Evolutionary conservation across 92 coral and sea anemone genomes (phyloP), one percentile per base, ranked within the genome.

Genomic region (Galaxea fascicularis): DNA sequence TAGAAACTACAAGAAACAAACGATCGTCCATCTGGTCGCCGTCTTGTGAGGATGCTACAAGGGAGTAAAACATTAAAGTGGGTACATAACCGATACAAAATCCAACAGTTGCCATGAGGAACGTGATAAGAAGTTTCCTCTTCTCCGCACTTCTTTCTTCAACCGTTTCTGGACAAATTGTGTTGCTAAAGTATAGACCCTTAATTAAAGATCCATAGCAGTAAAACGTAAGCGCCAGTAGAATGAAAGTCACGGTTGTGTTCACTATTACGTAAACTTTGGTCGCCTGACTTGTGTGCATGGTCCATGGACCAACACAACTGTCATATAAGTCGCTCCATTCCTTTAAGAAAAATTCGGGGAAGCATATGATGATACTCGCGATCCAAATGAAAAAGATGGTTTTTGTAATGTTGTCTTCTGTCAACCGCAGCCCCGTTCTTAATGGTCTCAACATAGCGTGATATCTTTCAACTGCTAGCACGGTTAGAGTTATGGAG

Each of bases 381-480:
- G 71, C 46, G 21, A 65, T 28, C 71, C 71, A 65, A 28, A 65
- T 17, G 4, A 4, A 30, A 28, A 20, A 41, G 12, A 65, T 65
- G 22, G 71, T 46, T 22, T 31, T 15, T 22, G 29, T 65, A 17
- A 65, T 12, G 71, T 28, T 31, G 45, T 65, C 71, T 28, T 65
- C 21, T 26, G 4, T 65, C 18, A 65, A 30, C 46, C 71, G 71
- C 0, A 65, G 10, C 15, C 3, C 45, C 17, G 24, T 30, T 30
- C 45, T 17, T 0, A 65, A 65, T 4, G 71, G 71, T 30, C 17
- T 65, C 8, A 65, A 21, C 14, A 65, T 0, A 5, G 47, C 71
- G 71, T 65, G 21, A 10, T 65, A 65, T 4, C 71, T 65, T 30
- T 65, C 71, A 29, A 65, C 46, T 18, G 71, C 71, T 16, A 65